Evolutionary conservation across 1,140 invertebrate genomes (phyloP), one percentile per base, ranked within the genome.

Genomic region (Scylla paramamosain): DNA sequence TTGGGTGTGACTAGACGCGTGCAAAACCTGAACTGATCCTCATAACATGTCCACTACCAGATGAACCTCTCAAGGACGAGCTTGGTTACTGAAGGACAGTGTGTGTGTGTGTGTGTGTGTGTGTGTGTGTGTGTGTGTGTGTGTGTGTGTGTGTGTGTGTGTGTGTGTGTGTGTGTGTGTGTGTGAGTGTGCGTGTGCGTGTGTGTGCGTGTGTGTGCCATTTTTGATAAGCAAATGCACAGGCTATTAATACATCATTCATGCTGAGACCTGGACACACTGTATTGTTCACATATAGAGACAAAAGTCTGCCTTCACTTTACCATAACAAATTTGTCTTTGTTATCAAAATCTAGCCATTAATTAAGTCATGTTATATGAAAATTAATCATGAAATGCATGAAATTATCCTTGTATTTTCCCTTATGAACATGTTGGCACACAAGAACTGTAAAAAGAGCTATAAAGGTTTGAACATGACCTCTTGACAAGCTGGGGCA

Each of bases 1-100:
- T 95, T 95, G 95, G 95, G 87, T 93, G 95, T 95, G 95, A 95
- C 95, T 95, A 95, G 95, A 95, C 87, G 84, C 88, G 95, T 95
- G 95, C 95, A 95, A 91, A 95, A 93, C 94, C 94, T 95, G 94
- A 95, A 95, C 91, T 88, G 83, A 86, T 93, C 92, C 84, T 93
- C 52, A 82, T 92, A 39, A 32, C 32, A 28, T 87, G 94, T 95
- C 87, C 84, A 89, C 52, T 89, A 89, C 94, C 91, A 88, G 87
- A 67, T 86, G 91, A 95, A 77, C 67, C 67, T 77, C n/a, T 77
- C 82, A 95, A 88, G 90, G 88, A 89, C 28, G 52, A 92, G 48
- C 90, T 45, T 88, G 20, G 83, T 67, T 59, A 95, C 90, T 89
- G 93, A 94, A 94, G 93, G 93, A 91, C 52, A 88, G 45, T 39